Conservation (phyloP, 2,113 vertebrate genomes). For the Cathartes aura region DNA sequence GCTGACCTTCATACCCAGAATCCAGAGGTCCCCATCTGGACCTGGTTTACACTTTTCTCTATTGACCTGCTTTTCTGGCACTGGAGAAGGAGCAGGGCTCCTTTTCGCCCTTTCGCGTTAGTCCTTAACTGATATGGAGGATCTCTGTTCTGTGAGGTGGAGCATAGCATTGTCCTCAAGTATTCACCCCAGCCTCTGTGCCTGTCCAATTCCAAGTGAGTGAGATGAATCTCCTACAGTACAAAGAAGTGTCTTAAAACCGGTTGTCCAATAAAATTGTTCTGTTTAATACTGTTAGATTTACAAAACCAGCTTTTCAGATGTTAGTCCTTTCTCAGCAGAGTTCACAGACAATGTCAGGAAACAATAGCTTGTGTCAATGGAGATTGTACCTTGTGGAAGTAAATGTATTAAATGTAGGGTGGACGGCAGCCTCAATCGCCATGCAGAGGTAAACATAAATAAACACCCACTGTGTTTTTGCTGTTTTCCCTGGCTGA, state of each 20-base stretch:
- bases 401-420: conserved; percentile 28
- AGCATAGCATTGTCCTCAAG: background rate
- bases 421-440: conserved; percentile 11
- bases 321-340: background rate
- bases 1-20: background rate
- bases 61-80: background rate
- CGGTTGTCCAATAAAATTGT: background rate
- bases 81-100: background rate
- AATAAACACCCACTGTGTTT: conserved; percentile 53
- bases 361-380: background rate
- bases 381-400: background rate
- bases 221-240: background rate
- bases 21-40: background rate
- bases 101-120: background rate
- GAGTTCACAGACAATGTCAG: background rate
- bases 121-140: background rate
- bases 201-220: background rate
- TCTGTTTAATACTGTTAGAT: background rate
- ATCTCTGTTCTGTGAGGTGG: background rate
- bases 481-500: conserved; percentile 18
- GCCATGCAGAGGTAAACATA: conserved; percentile 46
- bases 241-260: background rate
- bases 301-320: conserved; percentile 22
- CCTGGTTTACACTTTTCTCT: background rate
- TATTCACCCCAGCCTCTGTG: background rate